Percentiles rank a stretch among this genome's conserved stretches.
Evolutionary conservation across 2,113 vertebrate genomes (phyloP).

Genomic region (Harpagus bidentatus): DNA sequence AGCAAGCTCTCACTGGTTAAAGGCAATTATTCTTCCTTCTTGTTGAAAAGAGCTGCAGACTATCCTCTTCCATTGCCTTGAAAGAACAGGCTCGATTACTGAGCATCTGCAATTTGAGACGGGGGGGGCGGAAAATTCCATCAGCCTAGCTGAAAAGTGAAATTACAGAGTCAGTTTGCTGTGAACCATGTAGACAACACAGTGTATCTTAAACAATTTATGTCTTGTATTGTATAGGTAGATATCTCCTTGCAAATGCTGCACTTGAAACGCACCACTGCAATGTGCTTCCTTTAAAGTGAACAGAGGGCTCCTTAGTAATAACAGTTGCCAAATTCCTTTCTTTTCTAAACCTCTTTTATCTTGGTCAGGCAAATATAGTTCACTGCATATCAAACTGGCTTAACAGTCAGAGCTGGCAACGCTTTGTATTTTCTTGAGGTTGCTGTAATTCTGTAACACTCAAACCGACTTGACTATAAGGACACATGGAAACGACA

Average conservation of each 20-base stretch:
- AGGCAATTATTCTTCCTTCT: slow-evolving; percentile 11
- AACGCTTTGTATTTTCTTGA: neutral
- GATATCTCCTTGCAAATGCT: neutral
- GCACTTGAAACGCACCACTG: neutral
- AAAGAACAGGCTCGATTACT: neutral
- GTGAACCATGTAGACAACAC: neutral
- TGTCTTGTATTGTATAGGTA: neutral
- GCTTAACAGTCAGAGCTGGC: neutral
- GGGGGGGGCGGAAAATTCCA: neutral
- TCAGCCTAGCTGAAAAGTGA: neutral
- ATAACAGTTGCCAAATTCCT: neutral
- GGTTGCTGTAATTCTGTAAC: neutral
- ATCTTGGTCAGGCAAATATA: neutral
- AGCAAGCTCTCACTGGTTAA: neutral
- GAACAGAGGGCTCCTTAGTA: neutral
- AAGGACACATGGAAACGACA: neutral
- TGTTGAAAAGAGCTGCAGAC: neutral
- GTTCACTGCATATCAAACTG: neutral
- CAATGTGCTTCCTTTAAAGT: neutral
- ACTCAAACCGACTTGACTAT: neutral
- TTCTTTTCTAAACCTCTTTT: neutral
- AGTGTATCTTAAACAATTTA: neutral
- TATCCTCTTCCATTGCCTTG: neutral
- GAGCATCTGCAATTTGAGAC: slow-evolving; percentile 7
- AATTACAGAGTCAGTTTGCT: slow-evolving; percentile 30